Conservation (phyloP, 2,888 invertebrate species). For the Mermis nigrescens region DNA sequence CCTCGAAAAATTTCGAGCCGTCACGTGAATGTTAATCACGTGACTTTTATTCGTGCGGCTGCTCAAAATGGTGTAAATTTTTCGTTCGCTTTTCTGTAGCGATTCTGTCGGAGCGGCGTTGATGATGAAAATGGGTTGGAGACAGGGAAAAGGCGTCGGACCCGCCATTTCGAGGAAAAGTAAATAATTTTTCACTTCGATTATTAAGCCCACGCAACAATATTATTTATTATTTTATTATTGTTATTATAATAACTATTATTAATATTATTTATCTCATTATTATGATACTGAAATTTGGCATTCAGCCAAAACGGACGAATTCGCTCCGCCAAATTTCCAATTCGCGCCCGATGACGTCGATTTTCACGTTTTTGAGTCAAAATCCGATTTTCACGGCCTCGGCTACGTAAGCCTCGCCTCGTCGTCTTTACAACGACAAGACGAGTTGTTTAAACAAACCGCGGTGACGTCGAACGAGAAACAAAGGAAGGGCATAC, state of each 20-base stretch:
- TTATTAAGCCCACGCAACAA: too few relatives aligned
- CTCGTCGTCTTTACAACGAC: conserved; percentile 15
- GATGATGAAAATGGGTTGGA: conserved; percentile 76
- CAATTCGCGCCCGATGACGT: conserved; percentile 62
- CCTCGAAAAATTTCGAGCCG: too few relatives aligned
- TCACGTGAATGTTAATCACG: too few relatives aligned
- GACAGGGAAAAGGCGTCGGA: conserved; percentile 64
- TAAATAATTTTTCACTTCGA: background rate
- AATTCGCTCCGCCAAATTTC: conserved; percentile 28
- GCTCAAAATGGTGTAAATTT: background rate
- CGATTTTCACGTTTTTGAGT: conserved; percentile 45
- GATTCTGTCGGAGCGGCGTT: conserved; percentile 70
- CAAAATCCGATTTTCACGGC: conserved; percentile 51
- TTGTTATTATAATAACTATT: too few relatives aligned
- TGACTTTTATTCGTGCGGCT: too few relatives aligned
- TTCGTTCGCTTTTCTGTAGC: conserved; percentile 36
- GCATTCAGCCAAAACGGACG: background rate
- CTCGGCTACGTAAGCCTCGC: conserved; percentile 36
- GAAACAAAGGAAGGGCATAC: conserved; percentile 42
- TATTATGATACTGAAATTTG: background rate
- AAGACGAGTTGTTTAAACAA: conserved; percentile 9
- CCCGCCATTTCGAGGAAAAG: conserved; percentile 36
- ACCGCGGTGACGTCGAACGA: conserved; percentile 42
- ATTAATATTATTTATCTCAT: too few relatives aligned
- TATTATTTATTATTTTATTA: too few relatives aligned